Evolutionary conservation across 2,797 vertebrate genomes (phyloP).

Genomic region (Lutjanus campechanus): DNA sequence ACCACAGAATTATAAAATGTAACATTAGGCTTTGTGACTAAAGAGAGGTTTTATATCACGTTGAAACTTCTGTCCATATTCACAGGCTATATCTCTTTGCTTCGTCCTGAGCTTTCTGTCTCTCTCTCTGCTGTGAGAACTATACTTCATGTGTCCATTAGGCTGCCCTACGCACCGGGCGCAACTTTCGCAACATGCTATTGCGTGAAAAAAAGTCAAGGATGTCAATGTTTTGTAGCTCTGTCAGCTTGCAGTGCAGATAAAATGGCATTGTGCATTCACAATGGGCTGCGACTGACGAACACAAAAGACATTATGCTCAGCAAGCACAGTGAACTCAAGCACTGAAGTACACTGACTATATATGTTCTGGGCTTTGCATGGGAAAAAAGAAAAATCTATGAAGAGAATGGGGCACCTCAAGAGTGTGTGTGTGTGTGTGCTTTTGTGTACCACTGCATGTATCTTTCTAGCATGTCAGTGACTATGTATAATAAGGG

Average conservation of each 20-base stretch:
- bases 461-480: constrained; percentile 34
- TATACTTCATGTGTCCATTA: too few species aligned
- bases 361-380: constrained; percentile 33
- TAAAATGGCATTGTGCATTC: constrained; percentile 44
- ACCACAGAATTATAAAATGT: too few species aligned
- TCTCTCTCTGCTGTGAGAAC: too few species aligned
- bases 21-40: too few species aligned
- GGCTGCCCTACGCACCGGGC: too few species aligned
- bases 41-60: too few species aligned
- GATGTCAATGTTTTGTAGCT: neutral
- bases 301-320: constrained; percentile 48
- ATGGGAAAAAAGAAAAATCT: constrained; percentile 19
- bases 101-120: too few species aligned
- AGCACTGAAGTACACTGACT: constrained; percentile 35
- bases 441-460: constrained; percentile 27
- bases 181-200: neutral
- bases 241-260: constrained; percentile 19
- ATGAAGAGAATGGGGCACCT: constrained; percentile 21
- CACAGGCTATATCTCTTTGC: too few species aligned
- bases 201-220: neutral
- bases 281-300: constrained; percentile 50
- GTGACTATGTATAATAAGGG: constrained; percentile 31
- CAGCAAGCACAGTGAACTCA: constrained; percentile 14
- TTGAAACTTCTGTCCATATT: too few species aligned
- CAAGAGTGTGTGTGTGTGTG: constrained; percentile 13